phyloP scores from a whole-genome alignment of 2,888 invertebrate species.

The Sepioteuthis lessoniana region DNA sequence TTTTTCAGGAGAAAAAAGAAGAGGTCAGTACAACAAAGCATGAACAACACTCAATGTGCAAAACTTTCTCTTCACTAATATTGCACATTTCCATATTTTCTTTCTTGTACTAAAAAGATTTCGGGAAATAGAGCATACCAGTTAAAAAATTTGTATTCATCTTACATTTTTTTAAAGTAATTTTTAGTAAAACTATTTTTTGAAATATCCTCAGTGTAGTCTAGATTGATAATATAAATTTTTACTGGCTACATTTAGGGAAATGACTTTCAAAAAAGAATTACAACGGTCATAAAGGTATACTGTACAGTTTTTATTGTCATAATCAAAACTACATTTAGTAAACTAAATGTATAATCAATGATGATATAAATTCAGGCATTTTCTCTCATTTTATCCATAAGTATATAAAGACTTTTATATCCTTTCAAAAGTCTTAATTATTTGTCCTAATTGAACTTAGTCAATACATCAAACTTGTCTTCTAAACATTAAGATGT shows the following conservation, averaged over 20 bases:
- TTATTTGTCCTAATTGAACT: not conserved
- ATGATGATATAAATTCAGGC: not conserved
- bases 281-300: not conserved
- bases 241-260: not conserved
- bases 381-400: not conserved
- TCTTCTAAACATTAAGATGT: not conserved
- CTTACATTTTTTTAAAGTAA: not conserved
- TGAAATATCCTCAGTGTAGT: not conserved
- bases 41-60: conserved; percentile 38
- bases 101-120: not conserved
- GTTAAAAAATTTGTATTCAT: not conserved
- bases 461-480: not conserved
- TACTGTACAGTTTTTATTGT: not conserved
- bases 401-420: not conserved
- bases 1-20: conserved; percentile 46
- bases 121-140: conserved; percentile 39
- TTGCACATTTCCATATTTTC: conserved; percentile 43
- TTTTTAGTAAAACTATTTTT: not conserved
- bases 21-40: conserved; percentile 45
- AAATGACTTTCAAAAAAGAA: not conserved
- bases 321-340: not conserved
- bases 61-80: conserved; percentile 40
- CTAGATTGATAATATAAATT: conserved; percentile 14
- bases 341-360: not conserved
- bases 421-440: not conserved